These are phyloP conservation scores for Cossypha heuglini DNA, from an alignment of 2,797 vertebrate species.

Conservation along the genomic window DNA sequence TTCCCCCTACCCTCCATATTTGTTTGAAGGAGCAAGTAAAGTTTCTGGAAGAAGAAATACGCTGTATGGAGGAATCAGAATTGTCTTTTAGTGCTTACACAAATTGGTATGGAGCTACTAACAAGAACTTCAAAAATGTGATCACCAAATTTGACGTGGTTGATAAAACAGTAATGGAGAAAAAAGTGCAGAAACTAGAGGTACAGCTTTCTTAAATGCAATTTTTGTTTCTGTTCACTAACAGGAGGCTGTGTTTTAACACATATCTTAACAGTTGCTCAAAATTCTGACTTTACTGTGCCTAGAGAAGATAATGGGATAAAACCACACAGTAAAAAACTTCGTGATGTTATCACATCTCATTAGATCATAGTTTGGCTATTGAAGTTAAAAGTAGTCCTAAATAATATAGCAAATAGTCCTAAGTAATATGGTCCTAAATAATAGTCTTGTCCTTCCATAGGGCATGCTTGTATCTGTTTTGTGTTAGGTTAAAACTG, in stretches of 20 bases:
- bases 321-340: neutral
- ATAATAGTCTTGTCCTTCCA: neutral
- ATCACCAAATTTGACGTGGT: conserved; percentile 79
- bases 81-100: conserved; percentile 83
- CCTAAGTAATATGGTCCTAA: neutral
- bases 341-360: neutral
- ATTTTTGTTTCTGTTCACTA: neutral
- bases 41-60: conserved; percentile 90
- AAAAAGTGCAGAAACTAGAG: conserved; percentile 90
- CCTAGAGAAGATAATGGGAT: neutral
- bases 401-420: neutral
- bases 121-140: conserved; percentile 81
- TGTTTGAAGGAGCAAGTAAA: conserved; percentile 87
- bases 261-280: neutral
- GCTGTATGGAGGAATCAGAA: conserved; percentile 87
- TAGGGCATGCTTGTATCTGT: neutral
- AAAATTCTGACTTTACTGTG: neutral
- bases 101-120: conserved; percentile 86
- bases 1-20: neutral
- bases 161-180: conserved; percentile 86
- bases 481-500: neutral
- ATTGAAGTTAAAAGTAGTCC: neutral
- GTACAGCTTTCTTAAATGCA: conserved; percentile 69
- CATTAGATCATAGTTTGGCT: neutral
- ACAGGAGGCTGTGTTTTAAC: neutral